Conservation (phyloP, 2,797 vertebrate genomes). For the Balearica regulorum region DNA sequence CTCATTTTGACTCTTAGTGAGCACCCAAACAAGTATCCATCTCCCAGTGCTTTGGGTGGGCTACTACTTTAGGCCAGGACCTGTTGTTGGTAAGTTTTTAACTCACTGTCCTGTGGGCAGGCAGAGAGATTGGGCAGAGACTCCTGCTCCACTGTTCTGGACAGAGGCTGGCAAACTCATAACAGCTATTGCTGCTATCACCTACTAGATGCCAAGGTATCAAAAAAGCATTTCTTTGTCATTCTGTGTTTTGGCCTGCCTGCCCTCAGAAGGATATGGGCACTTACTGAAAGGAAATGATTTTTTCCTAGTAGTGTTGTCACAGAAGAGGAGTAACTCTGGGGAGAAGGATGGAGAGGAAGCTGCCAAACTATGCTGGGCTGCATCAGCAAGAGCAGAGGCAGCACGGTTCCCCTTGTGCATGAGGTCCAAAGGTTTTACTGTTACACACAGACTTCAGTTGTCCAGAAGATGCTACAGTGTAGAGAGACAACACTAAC, state of each 20-base stretch:
- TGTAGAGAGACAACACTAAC: neutral
- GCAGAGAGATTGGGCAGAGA: neutral
- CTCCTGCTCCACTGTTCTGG: neutral
- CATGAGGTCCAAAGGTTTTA: neutral
- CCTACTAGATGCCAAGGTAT: neutral
- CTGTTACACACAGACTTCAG: neutral
- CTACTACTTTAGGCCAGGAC: neutral
- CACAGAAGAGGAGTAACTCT: neutral
- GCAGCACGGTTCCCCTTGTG: neutral
- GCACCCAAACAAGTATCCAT: neutral
- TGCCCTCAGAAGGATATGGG: neutral
- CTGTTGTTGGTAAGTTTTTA: neutral
- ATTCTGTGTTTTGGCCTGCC: neutral
- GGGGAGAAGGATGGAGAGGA: neutral
- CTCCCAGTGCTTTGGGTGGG: neutral
- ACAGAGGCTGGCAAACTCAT: neutral
- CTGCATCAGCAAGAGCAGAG: neutral
- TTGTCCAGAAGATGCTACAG: neutral
- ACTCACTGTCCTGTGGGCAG: neutral
- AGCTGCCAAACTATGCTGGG: accelerated
- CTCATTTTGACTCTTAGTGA: neutral
- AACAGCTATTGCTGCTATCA: neutral
- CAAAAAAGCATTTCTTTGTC: neutral
- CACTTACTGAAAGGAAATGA: neutral
- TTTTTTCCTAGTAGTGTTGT: neutral